These are phyloP conservation scores for Cryptophagus acutangulus DNA, from an alignment of 2,888 invertebrate genomes.

Conservation along the genomic window DNA sequence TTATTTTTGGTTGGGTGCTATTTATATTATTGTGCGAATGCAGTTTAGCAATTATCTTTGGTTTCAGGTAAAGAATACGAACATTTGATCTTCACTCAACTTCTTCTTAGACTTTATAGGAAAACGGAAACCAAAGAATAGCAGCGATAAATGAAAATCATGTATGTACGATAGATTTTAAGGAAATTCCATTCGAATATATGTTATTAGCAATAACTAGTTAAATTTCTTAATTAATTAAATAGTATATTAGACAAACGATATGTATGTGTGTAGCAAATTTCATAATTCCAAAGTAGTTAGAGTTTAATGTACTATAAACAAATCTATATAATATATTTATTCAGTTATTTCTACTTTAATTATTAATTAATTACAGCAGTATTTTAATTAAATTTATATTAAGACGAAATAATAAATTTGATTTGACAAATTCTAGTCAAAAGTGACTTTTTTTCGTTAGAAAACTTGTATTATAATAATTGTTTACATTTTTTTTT, in stretches of 20 bases:
- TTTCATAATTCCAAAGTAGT: no score
- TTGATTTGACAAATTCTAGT: slow-evolving; percentile 24
- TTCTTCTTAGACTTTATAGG: slow-evolving; percentile 21
- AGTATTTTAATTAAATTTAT: neutral
- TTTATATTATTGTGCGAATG: no score
- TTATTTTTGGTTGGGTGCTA: no score
- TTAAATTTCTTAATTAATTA: neutral
- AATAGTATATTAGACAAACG: neutral
- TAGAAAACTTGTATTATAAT: neutral
- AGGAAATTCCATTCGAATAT: neutral
- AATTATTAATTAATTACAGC: no score
- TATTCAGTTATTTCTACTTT: no score
- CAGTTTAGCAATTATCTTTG: no score
- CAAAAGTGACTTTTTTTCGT: slow-evolving; percentile 16
- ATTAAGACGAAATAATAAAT: slow-evolving; percentile 10
- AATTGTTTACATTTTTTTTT: no score
- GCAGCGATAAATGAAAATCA: neutral
- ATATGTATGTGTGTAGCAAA: neutral
- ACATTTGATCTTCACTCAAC: slow-evolving; percentile 25
- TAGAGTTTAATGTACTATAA: no score
- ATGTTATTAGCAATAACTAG: neutral
- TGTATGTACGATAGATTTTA: no score
- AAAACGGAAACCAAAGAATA: slow-evolving; percentile 30
- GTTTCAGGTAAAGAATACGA: slow-evolving; percentile 21
- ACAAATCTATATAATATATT: no score